Evolutionary conservation across 1,140 invertebrate species (phyloP), one percentile per base, ranked within the genome.

Genomic region (Nixonia krombeini): DNA sequence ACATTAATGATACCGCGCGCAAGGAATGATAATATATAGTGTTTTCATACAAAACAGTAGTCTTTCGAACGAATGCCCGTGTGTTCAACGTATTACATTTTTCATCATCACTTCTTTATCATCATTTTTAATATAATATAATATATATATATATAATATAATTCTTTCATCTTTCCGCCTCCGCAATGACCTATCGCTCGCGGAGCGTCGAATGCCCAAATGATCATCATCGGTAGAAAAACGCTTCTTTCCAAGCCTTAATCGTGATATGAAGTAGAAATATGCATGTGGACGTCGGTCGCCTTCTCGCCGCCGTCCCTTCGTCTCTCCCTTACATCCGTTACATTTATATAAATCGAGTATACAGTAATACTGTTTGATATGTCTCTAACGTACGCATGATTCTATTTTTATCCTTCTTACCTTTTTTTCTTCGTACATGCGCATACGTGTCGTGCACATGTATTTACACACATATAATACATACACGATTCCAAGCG

Each of bases 331-430:
- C 29, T 56, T 42, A 2, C 45, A 63, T 31, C 68, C 51, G 63
- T 72, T 78, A 73, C 49, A 57, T 75, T 73, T 77, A 64, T 75
- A 74, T 73, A 74, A 81, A 78, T 73, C 64, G 78, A 79, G 73
- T 75, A 73, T 76, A 79, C 79, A 76, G 71, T 83, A 82, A 84
- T 83, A 83, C 81, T 81, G 80, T 72, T 81, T 82, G 82, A 84
- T 84, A 84, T 84, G 82, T 84, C 61, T 80, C 74, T 79, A 79
- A 79, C 70, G 67, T 79, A 79, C 37, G 45, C 23, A 40, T 55
- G 21, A 35, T 40, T 26, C 45, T 61, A 35, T 65, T 61, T 21
- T 49, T 69, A 33, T 31, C 28, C 61, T 16, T 35, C 51, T n/a
- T n/a, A n/a, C n/a, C n/a, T n/a, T n/a, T n/a, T n/a, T n/a, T n/a